phyloP scores from a whole-genome alignment of 2,113 vertebrate genomes.

The Psephotus haematonotus region DNA sequence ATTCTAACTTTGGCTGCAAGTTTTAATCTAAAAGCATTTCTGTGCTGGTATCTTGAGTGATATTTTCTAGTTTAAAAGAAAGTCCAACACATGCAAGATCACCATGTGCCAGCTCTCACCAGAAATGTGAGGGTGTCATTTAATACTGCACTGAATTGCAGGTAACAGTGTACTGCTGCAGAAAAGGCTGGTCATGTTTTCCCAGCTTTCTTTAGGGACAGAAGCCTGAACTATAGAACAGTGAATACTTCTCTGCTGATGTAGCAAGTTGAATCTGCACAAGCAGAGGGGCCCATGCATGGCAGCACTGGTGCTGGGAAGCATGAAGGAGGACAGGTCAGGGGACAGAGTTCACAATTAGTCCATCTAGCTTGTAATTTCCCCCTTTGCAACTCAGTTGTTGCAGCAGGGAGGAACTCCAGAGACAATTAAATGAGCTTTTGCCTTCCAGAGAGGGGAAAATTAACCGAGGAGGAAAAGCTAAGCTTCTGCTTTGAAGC shows the following conservation, averaged over 20 bases:
- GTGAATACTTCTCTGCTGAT: background rate
- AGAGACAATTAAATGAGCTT: background rate
- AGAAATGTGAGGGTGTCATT: accelerated
- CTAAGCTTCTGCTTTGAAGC: background rate
- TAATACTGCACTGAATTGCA: accelerated
- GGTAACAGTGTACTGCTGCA: background rate
- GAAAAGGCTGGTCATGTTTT: background rate
- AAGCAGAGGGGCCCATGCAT: background rate
- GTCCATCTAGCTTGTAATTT: background rate
- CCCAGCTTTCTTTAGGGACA: background rate
- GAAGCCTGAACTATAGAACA: background rate
- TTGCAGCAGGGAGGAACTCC: background rate
- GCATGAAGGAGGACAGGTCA: background rate
- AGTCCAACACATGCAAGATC: background rate
- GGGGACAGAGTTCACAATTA: background rate
- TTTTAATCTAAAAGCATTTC: background rate
- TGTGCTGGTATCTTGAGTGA: background rate
- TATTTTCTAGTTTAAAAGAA: background rate
- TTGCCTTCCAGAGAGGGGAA: background rate
- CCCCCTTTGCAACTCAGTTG: background rate
- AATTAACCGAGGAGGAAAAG: background rate
- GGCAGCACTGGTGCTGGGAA: background rate
- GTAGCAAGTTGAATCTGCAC: background rate
- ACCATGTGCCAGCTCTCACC: background rate
- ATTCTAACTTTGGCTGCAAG: background rate